Evolutionary conservation across 2,113 vertebrate species (phyloP), one percentile per base, ranked within the genome.

Genomic region (Lamprotornis superbus): DNA sequence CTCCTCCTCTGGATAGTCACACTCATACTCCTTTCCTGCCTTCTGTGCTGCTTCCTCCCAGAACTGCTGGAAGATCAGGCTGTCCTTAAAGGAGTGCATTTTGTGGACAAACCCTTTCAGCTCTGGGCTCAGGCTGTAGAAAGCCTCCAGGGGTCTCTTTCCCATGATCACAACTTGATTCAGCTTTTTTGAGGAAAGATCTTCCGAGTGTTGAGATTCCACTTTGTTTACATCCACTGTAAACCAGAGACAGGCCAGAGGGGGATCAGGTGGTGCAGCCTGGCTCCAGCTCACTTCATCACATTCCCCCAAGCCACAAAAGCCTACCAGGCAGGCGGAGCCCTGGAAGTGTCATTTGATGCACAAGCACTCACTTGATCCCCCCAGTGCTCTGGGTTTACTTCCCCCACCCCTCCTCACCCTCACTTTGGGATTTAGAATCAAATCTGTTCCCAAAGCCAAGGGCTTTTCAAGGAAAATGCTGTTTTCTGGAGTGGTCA

Each of bases 1-100:
- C 1, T 16, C 65, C 1, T 80, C 79, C 24, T 89, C 69, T 5
- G 6, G 7, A 11, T 7, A 46, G 21, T 89, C 96, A 35, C 1
- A 2, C 4, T 67, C 93, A 19, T 5, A 15, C 2, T 89, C 33
- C 0, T 60, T 11, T 44, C 60, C 69, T 25, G 55, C 59, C 5
- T 22, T 9, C 83, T 67, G 42, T 1, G 98, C 98, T 12, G 92
- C 79, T 30, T 97, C 93, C 22, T 97, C 90, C 99, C 99, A 99
- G 70, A 98, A 98, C 56, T 95, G 50, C 84, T 95, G 96, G 90
- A 99, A 98, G 90, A 99, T 50, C 68, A 97, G 89, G 89, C 99
- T 99, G 9, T 98, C 97, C 20, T 94, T 98, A 9, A 98, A 97
- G 3, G 6, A 49, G 84, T 97, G 69, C 2, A 98, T 86, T 8